Evolutionary conservation across 2,888 invertebrate genomes (phyloP).

Genomic region (Calliphora vomitoria): DNA sequence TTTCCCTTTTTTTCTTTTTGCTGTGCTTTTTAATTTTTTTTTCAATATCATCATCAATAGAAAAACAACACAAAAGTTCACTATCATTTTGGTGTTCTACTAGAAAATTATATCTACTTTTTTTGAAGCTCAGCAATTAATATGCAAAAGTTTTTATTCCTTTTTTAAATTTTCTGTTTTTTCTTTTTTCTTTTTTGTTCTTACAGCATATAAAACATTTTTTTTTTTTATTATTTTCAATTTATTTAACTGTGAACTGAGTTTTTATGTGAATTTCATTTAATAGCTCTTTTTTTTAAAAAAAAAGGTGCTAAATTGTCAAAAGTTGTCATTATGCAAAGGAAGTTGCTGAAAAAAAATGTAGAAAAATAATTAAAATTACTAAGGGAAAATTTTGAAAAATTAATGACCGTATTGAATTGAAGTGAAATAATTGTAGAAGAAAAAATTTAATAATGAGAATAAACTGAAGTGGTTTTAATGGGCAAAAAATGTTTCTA

Average conservation of each 20-base stretch:
- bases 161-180: neutral
- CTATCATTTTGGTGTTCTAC: conserved; percentile 47
- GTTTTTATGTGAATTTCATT: conserved; percentile 43
- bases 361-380: conserved; percentile 47
- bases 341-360: conserved; percentile 58
- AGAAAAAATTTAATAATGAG: neutral
- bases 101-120: conserved; percentile 30
- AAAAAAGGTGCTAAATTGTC: conserved; percentile 62
- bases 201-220: conserved; percentile 20
- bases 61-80: conserved; percentile 34
- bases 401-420: conserved; percentile 54
- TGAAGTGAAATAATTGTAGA: conserved; percentile 40
- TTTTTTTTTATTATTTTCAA: conserved; percentile 41
- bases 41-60: conserved; percentile 23
- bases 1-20: neutral
- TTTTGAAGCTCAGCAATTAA: conserved; percentile 58
- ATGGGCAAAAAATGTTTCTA: neutral
- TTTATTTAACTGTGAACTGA: conserved; percentile 46
- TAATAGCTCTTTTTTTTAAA: conserved; percentile 48
- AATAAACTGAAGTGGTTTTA: conserved; percentile 11
- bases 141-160: conserved; percentile 52
- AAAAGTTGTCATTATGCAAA: conserved; percentile 67
- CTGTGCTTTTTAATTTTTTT: neutral
- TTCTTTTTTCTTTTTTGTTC: conserved; percentile 17
- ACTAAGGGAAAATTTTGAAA: conserved; percentile 38